Evolutionary conservation across 2,888 invertebrate genomes (phyloP).

Genomic region (Pristionchus mayeri): DNA sequence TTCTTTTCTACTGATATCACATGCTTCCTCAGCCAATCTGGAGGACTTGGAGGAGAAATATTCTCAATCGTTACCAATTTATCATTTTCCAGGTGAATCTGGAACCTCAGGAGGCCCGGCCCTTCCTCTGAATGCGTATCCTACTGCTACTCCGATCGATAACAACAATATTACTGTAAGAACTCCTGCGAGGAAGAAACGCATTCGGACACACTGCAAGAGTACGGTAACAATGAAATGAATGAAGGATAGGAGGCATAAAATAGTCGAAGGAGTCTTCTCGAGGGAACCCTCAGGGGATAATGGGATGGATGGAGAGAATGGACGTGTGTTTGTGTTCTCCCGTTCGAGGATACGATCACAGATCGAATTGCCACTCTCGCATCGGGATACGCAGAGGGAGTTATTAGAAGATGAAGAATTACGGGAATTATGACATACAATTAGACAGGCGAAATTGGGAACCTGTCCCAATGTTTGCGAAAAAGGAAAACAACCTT

Average conservation of each 20-base stretch:
- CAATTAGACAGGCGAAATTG: no score
- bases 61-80: background rate
- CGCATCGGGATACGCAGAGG: background rate
- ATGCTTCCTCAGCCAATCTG: conserved; percentile 31
- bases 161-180: background rate
- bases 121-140: conserved; percentile 26
- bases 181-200: conserved; percentile 3
- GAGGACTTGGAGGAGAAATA: background rate
- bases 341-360: background rate
- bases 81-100: background rate
- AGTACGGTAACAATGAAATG: background rate
- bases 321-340: conserved; percentile 19
- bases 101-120: conserved; percentile 15
- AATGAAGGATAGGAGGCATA: background rate
- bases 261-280: no score
- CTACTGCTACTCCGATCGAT: background rate
- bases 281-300: conserved; percentile 14
- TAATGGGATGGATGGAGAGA: background rate
- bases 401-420: background rate
- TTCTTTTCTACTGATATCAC: conserved; percentile 13
- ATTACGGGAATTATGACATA: no score
- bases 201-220: conserved; percentile 21
- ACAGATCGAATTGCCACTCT: background rate
- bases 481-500: background rate
- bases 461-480: no score